Base-by-base conservation (phyloP, 2,888 invertebrate species). In the Scrobipalpa costella region DNA sequence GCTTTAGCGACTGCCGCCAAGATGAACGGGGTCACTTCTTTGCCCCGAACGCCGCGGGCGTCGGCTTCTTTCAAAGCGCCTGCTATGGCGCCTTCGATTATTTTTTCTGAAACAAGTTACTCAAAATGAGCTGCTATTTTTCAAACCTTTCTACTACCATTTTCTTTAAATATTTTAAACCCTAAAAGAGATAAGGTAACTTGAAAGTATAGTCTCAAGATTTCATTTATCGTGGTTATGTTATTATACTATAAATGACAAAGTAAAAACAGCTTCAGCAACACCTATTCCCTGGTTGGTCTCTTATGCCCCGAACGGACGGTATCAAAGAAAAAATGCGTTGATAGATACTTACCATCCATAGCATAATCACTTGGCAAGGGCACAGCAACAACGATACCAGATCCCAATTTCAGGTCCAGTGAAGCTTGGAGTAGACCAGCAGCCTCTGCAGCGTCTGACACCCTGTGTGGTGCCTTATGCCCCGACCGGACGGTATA, bases 1-100 rank as follows among this genome's bases (percentile, higher is more conserved):
- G 96, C 92, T 69, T 94, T 90, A 27, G 95, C 93, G 27, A 99
- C 95, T 72, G 94, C 93, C 47, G 94, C 86, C 40, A 99, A 89
- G 36, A 99, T 92, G 85, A 95, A 99, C 1, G 99, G 99, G 0
- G 99, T 99, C 8, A 99, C 94, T 72, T 96, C 94, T 86, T 98
- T 98, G 1, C 99, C 99, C 5, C 76, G 79, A 55, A 99, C 92
- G 0, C 93, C 93, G 64, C 90, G 86, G 40, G 77, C 73, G 67
- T 92, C 84, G 0, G 95, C 96, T 71, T 94, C 92, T 59, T 85
- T 72, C 61, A 97, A 83, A 17, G 98, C 96, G 64, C 90, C 79
- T 66, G 93, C 83, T 73, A 99, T 97, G 8, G 95, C 96, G 9
- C 82, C 80, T 75, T 96, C 94, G 68, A 95, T 93, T 64, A 92